Base-by-base conservation (phyloP, 2,888 invertebrate genomes). In the Philereme vetulata region DNA sequence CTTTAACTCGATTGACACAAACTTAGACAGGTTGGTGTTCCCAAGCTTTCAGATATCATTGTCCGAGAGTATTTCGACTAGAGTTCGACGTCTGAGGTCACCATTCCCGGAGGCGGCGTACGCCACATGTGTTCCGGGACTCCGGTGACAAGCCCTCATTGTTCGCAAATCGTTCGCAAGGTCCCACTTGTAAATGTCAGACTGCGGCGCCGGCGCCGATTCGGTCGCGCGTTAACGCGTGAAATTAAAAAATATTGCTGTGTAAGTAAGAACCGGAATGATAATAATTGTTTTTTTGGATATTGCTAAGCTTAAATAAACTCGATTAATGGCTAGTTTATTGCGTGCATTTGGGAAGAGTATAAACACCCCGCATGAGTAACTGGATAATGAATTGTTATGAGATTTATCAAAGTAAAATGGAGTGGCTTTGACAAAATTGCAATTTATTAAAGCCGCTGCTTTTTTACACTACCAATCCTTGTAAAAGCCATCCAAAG, bases 111-210 rank as follows among this genome's bases (percentile, higher is more conserved):
- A 60, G 74, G 64, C 62, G 36, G 55, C 44, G 40, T 33, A 54
- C 59, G 59, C 59, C 59, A 53, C 59, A 61, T 56, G 75, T 81
- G 86, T 88, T 89, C 89, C 90, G 88, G 90, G 88, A 90, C 84
- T 80, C 81, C 77, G 72, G 81, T 82, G 86, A 87, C 87, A 85
- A 75, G 75, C 66, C 75, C 72, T 80, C 78, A 86, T 86, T 88
- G 89, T 86, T 85, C 84, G 81, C 86, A 86, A 87, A 88, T 88
- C 80, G 74, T 74, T 71, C 68, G 78, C 86, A 90, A 90, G 89
- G 89, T 84, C 85, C 80, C 75, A 62, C 80, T 79, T 77, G 71
- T 82, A 90, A 90, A 91, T 91, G 90, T 89, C 90, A 90, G 73
- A 21, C 21, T 84, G 81, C 85, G 79, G 84, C 86, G 86, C 84